These are phyloP conservation scores for Hyposoter didymator DNA, from an alignment of 2,888 invertebrate species.

Conservation along the genomic window DNA sequence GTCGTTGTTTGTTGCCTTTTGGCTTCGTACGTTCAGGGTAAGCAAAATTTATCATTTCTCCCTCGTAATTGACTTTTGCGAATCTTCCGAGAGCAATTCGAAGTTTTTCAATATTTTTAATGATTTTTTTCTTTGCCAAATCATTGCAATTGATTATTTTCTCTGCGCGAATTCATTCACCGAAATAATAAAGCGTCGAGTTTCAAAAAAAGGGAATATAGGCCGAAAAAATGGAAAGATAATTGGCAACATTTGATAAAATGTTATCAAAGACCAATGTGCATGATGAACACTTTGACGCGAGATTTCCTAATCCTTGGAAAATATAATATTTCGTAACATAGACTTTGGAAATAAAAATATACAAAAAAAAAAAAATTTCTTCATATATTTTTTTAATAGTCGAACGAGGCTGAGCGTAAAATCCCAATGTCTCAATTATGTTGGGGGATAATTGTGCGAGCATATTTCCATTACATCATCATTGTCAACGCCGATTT, in stretches of 20 bases:
- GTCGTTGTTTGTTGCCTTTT: conserved; percentile 60
- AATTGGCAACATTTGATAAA: background rate
- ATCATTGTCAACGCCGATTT: conserved; percentile 48
- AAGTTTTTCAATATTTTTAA: background rate
- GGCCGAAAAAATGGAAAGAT: background rate
- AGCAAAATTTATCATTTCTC: conserved; percentile 18
- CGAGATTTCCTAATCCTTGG: background rate
- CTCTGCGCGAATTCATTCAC: background rate
- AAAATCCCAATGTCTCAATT: conserved; percentile 34
- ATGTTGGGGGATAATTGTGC: conserved; percentile 23
- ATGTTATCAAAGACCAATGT: background rate
- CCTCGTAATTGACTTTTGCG: background rate
- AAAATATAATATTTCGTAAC: background rate
- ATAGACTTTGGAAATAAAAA: background rate
- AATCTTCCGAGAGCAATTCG: background rate
- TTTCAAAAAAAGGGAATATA: background rate
- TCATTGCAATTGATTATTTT: background rate
- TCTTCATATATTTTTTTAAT: background rate
- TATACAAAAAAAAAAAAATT: background rate
- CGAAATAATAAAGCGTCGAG: background rate
- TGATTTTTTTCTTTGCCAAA: background rate
- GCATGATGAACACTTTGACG: background rate
- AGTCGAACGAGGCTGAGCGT: conserved; percentile 20
- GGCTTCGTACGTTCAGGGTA: conserved; percentile 64
- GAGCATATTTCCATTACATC: conserved; percentile 42